phyloP scores from a whole-genome alignment of 1,140 invertebrate genomes.

The Euura lappo region DNA sequence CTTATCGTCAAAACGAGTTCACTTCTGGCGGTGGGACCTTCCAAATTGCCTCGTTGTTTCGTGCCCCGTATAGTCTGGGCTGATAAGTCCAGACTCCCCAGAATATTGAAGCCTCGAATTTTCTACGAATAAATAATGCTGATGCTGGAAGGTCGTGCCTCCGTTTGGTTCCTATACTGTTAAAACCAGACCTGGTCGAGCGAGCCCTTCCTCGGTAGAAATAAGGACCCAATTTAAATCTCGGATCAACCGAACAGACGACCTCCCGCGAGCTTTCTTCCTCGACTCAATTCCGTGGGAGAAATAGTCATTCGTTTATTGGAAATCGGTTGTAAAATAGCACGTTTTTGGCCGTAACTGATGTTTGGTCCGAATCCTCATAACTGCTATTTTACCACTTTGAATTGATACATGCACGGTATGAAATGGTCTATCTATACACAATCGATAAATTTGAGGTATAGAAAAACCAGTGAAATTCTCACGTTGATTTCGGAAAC shows the following conservation, averaged over 20 bases:
- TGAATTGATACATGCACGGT: too few species aligned
- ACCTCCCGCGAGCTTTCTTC: not conserved
- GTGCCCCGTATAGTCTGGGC: not conserved
- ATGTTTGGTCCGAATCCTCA: too few species aligned
- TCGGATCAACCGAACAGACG: not conserved
- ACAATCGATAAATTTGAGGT: too few species aligned
- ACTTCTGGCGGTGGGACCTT: not conserved
- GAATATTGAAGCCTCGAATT: not conserved
- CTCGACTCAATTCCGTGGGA: too few species aligned
- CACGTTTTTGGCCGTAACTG: too few species aligned
- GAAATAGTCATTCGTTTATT: too few species aligned
- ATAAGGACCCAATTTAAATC: not conserved
- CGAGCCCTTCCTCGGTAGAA: not conserved
- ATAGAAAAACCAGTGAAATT: too few species aligned
- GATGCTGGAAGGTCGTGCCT: slow-evolving; percentile 1
- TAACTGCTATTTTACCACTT: too few species aligned
- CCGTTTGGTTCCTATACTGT: not conserved
- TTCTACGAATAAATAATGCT: slow-evolving; percentile 1
- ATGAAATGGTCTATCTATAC: too few species aligned
- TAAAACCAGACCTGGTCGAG: not conserved
- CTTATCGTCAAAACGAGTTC: slow-evolving; percentile 1
- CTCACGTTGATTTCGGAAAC: too few species aligned
- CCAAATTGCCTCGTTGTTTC: not conserved
- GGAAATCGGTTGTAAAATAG: too few species aligned
- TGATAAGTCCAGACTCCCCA: not conserved